Evolutionary conservation across 2,797 vertebrate genomes (phyloP).

Genomic region (Periparus ater): DNA sequence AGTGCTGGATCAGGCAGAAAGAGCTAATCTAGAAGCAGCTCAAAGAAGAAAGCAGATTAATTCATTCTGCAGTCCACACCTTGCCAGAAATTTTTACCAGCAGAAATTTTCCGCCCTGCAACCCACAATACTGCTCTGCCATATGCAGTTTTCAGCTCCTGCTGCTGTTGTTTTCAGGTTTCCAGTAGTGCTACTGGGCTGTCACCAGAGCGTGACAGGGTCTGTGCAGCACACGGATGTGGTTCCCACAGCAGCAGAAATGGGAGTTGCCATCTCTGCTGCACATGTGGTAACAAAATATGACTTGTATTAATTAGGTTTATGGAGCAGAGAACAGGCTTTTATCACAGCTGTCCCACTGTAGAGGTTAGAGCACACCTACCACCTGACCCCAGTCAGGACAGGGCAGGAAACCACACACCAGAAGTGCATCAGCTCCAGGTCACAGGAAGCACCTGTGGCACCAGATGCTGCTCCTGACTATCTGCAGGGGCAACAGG

Average conservation of each 20-base stretch:
- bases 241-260: background rate
- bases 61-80: background rate
- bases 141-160: background rate
- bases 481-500: background rate
- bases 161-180: background rate
- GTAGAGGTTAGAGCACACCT: background rate
- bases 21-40: background rate
- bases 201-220: background rate
- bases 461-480: slow-evolving; percentile 3
- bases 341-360: background rate
- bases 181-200: background rate
- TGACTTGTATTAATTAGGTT: background rate
- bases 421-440: background rate
- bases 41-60: background rate
- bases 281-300: background rate
- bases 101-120: background rate
- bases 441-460: slow-evolving; percentile 51
- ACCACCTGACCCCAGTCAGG: background rate
- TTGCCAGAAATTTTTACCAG: background rate
- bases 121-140: background rate
- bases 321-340: background rate
- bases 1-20: background rate
- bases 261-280: background rate
- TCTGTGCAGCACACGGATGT: background rate
- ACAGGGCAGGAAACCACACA: slow-evolving; percentile 21